These are phyloP conservation scores for Pycnomerus fuliginosus DNA, from an alignment of 2,888 invertebrate species.

Conservation along the genomic window DNA sequence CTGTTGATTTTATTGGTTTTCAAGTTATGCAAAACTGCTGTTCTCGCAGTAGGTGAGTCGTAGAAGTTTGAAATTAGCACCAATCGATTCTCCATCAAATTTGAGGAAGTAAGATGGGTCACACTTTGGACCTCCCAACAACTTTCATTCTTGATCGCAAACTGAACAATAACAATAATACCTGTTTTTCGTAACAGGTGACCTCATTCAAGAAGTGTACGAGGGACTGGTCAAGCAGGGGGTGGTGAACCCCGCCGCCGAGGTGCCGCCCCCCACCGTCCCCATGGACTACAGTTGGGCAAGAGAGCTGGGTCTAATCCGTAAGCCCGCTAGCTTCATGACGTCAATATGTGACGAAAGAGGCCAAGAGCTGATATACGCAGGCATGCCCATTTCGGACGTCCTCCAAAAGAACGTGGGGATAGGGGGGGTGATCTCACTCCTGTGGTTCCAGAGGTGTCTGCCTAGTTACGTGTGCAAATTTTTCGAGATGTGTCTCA, in stretches of 20 bases:
- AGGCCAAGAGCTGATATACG: conserved; percentile 95
- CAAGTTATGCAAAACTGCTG: too few species aligned
- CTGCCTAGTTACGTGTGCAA: conserved; percentile 92
- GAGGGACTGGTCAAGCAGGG: conserved; percentile 76
- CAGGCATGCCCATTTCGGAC: conserved; percentile 80
- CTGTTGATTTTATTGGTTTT: too few species aligned
- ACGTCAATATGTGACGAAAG: conserved; percentile 99
- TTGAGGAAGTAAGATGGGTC: too few species aligned
- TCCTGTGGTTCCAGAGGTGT: conserved; percentile 98
- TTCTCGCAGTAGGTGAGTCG: too few species aligned
- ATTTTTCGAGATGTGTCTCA: conserved; percentile 98
- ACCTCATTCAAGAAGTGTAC: conserved; percentile 74
- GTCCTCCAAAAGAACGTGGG: conserved; percentile 94
- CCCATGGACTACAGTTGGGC: conserved; percentile 99
- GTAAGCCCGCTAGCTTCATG: conserved; percentile 99
- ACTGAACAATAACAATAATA: too few species aligned
- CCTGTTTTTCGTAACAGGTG: too few species aligned
- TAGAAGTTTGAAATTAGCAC: too few species aligned
- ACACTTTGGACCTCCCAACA: too few species aligned
- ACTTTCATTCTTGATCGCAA: too few species aligned
- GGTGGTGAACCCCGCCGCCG: conserved; percentile 81
- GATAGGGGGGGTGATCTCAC: conserved; percentile 94
- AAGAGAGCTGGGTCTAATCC: conserved; percentile 92
- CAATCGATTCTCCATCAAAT: too few species aligned
- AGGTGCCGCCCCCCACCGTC: conserved; percentile 97